These are phyloP conservation scores for Eupristina koningsbergeri DNA, from an alignment of 1,140 invertebrate species.

Conservation along the genomic window DNA sequence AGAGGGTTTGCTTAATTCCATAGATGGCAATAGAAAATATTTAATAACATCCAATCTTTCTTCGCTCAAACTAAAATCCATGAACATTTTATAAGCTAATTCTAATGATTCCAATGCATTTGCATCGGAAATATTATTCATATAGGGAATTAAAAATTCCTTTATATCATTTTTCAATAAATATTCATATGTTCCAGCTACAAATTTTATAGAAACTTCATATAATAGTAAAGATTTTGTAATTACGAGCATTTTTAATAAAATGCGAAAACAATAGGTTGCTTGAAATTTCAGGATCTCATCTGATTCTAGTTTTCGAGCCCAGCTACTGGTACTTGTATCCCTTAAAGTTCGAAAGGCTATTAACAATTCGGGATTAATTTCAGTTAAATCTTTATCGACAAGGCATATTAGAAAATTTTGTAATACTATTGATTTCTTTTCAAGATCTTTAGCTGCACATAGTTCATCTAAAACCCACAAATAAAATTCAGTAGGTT, in stretches of 20 bases:
- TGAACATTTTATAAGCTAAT: slow-evolving; percentile 58
- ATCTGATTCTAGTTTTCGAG: slow-evolving; percentile 31
- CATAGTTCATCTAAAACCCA: slow-evolving; percentile 64
- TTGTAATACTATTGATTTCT: slow-evolving; percentile 60
- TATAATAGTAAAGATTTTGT: slow-evolving; percentile 63
- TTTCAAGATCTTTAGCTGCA: slow-evolving; percentile 50
- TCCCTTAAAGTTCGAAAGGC: slow-evolving; percentile 55
- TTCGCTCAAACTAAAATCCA: slow-evolving; percentile 43
- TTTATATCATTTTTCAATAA: slow-evolving; percentile 59
- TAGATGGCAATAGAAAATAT: slow-evolving; percentile 60
- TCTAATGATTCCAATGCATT: slow-evolving; percentile 58
- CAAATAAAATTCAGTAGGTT: slow-evolving; percentile 52
- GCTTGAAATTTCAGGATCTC: slow-evolving; percentile 54
- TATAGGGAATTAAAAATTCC: slow-evolving; percentile 59
- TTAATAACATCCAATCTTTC: slow-evolving; percentile 60
- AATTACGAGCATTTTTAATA: slow-evolving; percentile 60
- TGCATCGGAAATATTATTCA: slow-evolving; percentile 50
- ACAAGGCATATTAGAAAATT: slow-evolving; percentile 65
- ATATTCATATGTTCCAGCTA: slow-evolving; percentile 57
- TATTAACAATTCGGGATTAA: slow-evolving; percentile 52
- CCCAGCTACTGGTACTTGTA: background rate
- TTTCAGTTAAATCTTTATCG: slow-evolving; percentile 49
- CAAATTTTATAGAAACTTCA: slow-evolving; percentile 58
- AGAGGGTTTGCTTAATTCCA: slow-evolving; percentile 55
- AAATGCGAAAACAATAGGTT: slow-evolving; percentile 60